These are phyloP conservation scores for Diogma glabrata DNA, from an alignment of 2,888 invertebrate species.

Conservation along the genomic window DNA sequence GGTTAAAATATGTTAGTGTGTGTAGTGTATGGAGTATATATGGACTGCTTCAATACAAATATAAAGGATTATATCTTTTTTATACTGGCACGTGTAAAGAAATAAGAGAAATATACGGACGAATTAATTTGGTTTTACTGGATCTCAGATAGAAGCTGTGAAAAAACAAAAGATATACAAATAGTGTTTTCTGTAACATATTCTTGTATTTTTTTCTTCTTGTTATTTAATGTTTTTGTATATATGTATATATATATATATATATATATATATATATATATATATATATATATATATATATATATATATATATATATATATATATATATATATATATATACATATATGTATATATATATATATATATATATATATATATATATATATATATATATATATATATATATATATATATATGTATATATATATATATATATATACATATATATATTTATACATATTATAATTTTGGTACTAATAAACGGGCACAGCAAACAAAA, in stretches of 20 bases:
- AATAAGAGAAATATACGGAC: too few species aligned
- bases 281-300: not conserved
- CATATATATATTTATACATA: not conserved
- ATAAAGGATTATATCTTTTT: too few species aligned
- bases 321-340: not conserved
- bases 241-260: not conserved
- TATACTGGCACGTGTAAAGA: too few species aligned
- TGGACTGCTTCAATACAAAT: too few species aligned
- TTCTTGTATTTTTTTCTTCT: too few species aligned
- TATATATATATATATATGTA: not conserved
- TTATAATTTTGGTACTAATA: not conserved
- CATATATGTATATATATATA: not conserved
- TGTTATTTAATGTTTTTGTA: not conserved
- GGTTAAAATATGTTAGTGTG: too few species aligned
- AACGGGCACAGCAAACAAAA: too few species aligned
- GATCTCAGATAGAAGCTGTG: too few species aligned
- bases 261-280: not conserved
- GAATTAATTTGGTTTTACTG: too few species aligned
- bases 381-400: not conserved
- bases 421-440: not conserved
- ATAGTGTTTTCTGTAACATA: too few species aligned
- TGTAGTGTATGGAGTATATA: too few species aligned
- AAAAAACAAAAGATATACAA: too few species aligned
- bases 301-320: not conserved
- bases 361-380: not conserved